phyloP scores from a whole-genome alignment of 2,888 invertebrate genomes.

The Acleris cristana region DNA sequence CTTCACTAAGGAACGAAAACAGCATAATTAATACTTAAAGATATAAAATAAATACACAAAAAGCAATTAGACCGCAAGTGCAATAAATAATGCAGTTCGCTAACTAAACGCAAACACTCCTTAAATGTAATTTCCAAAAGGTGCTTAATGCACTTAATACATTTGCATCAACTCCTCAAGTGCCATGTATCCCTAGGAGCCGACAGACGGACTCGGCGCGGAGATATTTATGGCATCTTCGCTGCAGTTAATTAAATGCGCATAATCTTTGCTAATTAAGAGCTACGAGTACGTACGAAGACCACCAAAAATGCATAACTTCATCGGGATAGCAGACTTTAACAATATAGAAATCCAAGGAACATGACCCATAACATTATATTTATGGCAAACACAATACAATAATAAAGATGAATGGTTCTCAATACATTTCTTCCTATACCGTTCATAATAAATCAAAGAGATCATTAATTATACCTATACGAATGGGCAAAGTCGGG shows the following conservation, averaged over 20 bases:
- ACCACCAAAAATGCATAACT: too few species aligned
- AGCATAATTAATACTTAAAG: too few species aligned
- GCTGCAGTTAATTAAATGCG: not conserved
- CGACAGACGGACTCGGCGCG: not conserved
- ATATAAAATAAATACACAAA: too few species aligned
- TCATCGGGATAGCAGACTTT: too few species aligned
- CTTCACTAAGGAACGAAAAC: too few species aligned
- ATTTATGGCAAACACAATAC: slow-evolving; percentile 28
- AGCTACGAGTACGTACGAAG: too few species aligned
- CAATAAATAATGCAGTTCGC: too few species aligned
- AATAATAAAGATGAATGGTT: slow-evolving; percentile 39
- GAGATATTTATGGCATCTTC: not conserved
- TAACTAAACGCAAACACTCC: too few species aligned
- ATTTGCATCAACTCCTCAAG: not conserved
- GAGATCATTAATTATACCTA: slow-evolving; percentile 58
- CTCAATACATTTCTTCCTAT: slow-evolving; percentile 49
- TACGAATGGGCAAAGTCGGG: slow-evolving; percentile 44
- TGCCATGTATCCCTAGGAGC: not conserved
- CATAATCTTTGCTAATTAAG: not conserved
- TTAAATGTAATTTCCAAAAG: too few species aligned
- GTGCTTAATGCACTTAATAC: too few species aligned
- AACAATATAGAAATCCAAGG: not conserved
- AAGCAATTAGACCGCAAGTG: too few species aligned
- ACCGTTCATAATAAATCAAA: slow-evolving; percentile 57
- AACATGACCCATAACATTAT: slow-evolving; percentile 22